phyloP scores from a whole-genome alignment of 1,140 invertebrate species.

The Venturia canescens region DNA sequence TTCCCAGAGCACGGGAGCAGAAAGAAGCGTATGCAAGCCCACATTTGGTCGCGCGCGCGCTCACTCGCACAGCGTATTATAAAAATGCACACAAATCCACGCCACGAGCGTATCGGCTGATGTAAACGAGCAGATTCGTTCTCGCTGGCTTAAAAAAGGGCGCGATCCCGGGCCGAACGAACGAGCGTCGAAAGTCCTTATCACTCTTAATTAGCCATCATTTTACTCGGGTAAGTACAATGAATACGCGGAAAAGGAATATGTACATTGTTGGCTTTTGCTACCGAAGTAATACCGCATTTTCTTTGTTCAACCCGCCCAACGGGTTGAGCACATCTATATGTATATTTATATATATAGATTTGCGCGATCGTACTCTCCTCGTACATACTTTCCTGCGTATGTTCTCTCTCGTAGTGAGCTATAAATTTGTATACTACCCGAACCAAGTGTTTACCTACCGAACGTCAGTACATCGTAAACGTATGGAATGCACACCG shows the following conservation, averaged over 20 bases:
- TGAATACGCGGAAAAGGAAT: neutral
- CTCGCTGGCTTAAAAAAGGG: neutral
- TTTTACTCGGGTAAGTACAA: neutral
- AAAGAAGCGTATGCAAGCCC: neutral
- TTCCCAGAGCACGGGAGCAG: slow-evolving; percentile 57
- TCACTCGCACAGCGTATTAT: neutral
- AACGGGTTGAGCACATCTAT: too few species aligned
- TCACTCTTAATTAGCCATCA: too few species aligned
- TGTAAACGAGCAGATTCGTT: neutral
- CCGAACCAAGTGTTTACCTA: slow-evolving; percentile 4
- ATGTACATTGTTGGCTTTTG: neutral
- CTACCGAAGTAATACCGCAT: neutral
- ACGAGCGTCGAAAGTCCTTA: too few species aligned
- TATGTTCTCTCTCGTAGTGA: slow-evolving; percentile 9
- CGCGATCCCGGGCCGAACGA: neutral
- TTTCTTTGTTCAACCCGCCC: slow-evolving; percentile 21
- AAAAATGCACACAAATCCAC: neutral
- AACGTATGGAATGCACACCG: slow-evolving; percentile 37
- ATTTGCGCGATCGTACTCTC: too few species aligned
- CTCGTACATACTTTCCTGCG: slow-evolving; percentile 24
- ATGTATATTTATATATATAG: neutral
- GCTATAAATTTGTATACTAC: slow-evolving; percentile 46
- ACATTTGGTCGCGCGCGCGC: neutral
- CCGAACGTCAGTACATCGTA: neutral
- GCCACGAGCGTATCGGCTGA: neutral